phyloP scores from a whole-genome alignment of 2,113 vertebrate genomes.

The human (Homo sapiens) region GRCh38 chr11:7135501-7136000 shows the following conservation, averaged over 20 bases:
- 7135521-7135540: background rate
- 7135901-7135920: background rate
- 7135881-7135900: background rate
- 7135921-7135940: background rate
- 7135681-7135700: background rate
- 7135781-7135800: background rate
- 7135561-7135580: constrained; percentile 24
- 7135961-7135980: background rate
- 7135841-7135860: background rate
- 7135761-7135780: background rate
- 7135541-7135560: background rate
- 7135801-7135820: background rate
- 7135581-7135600: background rate
- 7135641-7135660: background rate
- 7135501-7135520: background rate
- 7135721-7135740: background rate
- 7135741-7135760: background rate
- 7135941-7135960: background rate
- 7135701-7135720: background rate
- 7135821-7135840: background rate
- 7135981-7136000: background rate
- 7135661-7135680: background rate
- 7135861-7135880: background rate
- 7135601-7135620: background rate
- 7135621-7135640: constrained; percentile 11